Evolutionary conservation across 1,140 invertebrate species (phyloP).

Genomic region (Drosophila littoralis): DNA sequence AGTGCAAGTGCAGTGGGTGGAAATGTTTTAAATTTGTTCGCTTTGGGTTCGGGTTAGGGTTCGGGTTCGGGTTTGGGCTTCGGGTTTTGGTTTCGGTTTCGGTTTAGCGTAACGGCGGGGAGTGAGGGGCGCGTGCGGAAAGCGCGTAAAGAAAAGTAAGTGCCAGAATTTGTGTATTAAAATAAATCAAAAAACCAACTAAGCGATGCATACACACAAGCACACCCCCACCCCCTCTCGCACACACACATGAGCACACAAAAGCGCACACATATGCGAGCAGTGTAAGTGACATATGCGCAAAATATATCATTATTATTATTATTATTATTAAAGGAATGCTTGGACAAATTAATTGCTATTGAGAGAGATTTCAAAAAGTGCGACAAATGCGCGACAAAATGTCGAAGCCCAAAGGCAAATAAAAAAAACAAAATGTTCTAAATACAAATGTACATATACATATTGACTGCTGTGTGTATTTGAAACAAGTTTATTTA

Average conservation of each 20-base stretch:
- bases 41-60: slow-evolving; percentile 14
- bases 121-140: slow-evolving; percentile 61
- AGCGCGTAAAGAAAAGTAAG: slow-evolving; percentile 81
- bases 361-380: slow-evolving; percentile 68
- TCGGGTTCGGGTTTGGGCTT: slow-evolving; percentile 16
- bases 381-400: slow-evolving; percentile 63
- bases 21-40: slow-evolving; percentile 70
- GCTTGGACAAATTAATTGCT: slow-evolving; percentile 68
- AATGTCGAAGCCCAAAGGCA: slow-evolving; percentile 63
- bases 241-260: slow-evolving; percentile 24
- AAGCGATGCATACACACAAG: slow-evolving; percentile 76
- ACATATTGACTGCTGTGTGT: slow-evolving; percentile 12
- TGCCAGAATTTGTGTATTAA: slow-evolving; percentile 76
- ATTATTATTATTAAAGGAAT: slow-evolving; percentile 40
- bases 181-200: slow-evolving; percentile 78
- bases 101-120: background rate
- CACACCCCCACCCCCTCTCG: slow-evolving; percentile 33
- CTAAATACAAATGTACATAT: slow-evolving; percentile 38
- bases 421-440: slow-evolving; percentile 48
- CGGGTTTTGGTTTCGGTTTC: slow-evolving; percentile 14
- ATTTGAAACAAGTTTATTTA: slow-evolving; percentile 33
- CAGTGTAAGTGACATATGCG: slow-evolving; percentile 59
- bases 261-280: background rate
- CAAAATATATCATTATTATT: slow-evolving; percentile 25
- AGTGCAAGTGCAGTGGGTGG: slow-evolving; percentile 80